These are phyloP conservation scores for Lumbricus terrestris DNA, from an alignment of 2,888 invertebrate genomes.

Conservation along the genomic window DNA sequence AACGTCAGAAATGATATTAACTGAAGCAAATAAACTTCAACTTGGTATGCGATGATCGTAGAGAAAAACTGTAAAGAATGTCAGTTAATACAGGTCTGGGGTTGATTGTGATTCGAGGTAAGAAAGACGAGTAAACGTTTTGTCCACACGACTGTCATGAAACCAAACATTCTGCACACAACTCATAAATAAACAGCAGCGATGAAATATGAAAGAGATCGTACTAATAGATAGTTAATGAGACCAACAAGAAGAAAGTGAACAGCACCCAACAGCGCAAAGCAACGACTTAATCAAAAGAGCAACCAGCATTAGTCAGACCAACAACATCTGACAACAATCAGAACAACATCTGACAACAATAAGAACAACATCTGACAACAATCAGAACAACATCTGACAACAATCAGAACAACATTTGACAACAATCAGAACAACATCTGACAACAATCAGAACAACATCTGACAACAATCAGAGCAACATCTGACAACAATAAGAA, in stretches of 20 bases:
- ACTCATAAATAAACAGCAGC: background rate
- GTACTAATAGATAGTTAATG: background rate
- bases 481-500: too few species aligned
- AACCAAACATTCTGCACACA: background rate
- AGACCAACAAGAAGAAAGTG: background rate
- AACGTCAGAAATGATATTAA: background rate
- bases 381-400: too few species aligned
- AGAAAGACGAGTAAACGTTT: background rate
- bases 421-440: too few species aligned
- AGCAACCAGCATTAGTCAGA: background rate
- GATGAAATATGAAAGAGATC: background rate
- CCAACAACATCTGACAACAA: background rate
- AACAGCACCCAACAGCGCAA: background rate
- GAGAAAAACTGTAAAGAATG: background rate
- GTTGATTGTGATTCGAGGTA: background rate
- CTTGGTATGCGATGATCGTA: background rate
- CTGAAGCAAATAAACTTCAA: background rate
- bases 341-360: too few species aligned
- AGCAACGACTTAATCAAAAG: background rate
- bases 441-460: background rate
- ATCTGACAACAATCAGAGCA: background rate
- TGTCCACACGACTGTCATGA: background rate
- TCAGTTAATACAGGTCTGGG: background rate
- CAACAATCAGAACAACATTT: too few species aligned
- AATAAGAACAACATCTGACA: too few species aligned